Conservation (phyloP, 1,140 invertebrate species). For the Papilio xuthus region DNA sequence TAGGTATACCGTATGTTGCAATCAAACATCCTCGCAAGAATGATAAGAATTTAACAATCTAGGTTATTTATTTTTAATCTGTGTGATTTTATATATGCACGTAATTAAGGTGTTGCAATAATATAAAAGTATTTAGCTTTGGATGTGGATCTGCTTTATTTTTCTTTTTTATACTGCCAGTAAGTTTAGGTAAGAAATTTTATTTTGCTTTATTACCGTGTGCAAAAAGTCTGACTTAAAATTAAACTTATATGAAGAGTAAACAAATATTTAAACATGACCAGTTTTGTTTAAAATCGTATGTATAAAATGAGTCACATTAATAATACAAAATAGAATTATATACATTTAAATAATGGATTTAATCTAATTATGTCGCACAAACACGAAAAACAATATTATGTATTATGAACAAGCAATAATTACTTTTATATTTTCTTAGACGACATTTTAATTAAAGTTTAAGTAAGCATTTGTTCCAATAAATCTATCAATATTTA, state of each 20-base stretch:
- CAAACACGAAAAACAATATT: background rate
- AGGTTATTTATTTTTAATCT: constrained; percentile 43
- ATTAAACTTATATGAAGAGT: background rate
- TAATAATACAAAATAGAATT: background rate
- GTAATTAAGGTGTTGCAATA: constrained; percentile 14
- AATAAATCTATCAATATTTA: background rate
- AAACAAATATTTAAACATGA: background rate
- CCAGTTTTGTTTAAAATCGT: background rate
- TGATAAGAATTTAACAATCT: constrained; percentile 80
- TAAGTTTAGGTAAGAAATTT: background rate
- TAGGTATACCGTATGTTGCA: constrained; percentile 88
- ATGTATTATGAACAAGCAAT: background rate
- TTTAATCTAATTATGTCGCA: background rate
- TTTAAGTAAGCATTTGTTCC: background rate
- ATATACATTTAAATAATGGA: background rate
- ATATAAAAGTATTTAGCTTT: constrained; percentile 1
- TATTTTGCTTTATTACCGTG: background rate
- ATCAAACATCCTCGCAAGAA: constrained; percentile 83
- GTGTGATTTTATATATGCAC: constrained; percentile 10
- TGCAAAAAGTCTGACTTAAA: background rate
- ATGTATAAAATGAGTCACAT: background rate
- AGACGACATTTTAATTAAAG: background rate
- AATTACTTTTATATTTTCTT: background rate
- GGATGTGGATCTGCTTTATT: background rate
- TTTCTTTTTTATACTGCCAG: constrained; percentile 1